Conservation (phyloP, 2,888 invertebrate genomes). For the Escarpia spicata region DNA sequence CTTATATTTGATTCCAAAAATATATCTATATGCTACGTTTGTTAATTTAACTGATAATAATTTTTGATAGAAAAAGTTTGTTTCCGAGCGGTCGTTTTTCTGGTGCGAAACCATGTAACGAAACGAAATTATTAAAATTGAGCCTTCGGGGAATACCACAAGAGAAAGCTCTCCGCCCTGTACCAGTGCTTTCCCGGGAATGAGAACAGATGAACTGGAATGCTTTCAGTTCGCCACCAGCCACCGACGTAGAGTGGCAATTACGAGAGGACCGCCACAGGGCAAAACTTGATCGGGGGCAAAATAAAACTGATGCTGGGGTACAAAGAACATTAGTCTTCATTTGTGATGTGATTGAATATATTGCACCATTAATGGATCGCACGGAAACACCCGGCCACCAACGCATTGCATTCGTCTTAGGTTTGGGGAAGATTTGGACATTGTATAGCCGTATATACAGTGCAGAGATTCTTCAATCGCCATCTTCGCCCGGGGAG, state of each 20-base stretch:
- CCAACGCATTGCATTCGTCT: neutral
- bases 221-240: neutral
- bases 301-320: neutral
- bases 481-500: too few relatives aligned
- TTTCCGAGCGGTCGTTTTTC: neutral
- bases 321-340: neutral
- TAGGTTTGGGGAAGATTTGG: neutral
- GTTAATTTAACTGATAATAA: too few relatives aligned
- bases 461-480: too few relatives aligned
- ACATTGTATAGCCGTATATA: too few relatives aligned
- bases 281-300: neutral
- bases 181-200: neutral
- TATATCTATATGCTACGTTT: too few relatives aligned
- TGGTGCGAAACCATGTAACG: neutral
- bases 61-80: too few relatives aligned
- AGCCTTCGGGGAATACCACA: neutral
- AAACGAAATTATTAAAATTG: neutral
- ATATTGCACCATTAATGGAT: neutral
- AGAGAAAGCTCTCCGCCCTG: neutral
- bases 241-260: neutral
- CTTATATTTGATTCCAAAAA: too few relatives aligned
- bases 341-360: conserved; percentile 1
- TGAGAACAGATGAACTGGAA: neutral
- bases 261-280: neutral
- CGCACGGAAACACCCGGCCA: neutral